These are phyloP conservation scores for Synanthedon vespiformis DNA, from an alignment of 2,888 invertebrate species.

Conservation along the genomic window DNA sequence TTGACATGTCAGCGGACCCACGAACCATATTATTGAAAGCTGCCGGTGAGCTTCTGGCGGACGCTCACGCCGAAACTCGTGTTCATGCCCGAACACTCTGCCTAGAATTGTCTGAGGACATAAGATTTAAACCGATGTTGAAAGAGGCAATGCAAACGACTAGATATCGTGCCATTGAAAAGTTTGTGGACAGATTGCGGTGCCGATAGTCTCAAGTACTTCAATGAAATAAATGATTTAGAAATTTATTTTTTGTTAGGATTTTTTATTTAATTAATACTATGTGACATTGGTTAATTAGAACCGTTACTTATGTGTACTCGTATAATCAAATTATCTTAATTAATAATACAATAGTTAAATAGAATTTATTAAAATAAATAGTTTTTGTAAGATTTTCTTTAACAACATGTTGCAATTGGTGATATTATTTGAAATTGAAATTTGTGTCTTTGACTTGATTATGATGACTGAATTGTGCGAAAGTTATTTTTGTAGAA, in stretches of 20 bases:
- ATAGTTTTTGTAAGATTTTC: no score
- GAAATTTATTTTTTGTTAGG: background rate
- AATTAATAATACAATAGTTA: no score
- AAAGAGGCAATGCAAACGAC: conserved; percentile 84
- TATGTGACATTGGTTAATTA: background rate
- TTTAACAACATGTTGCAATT: no score
- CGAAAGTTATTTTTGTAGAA: conserved; percentile 54
- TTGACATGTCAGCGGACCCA: conserved; percentile 80
- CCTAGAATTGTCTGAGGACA: conserved; percentile 77
- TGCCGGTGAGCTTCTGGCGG: conserved; percentile 85
- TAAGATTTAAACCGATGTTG: conserved; percentile 80
- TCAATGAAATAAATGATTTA: background rate
- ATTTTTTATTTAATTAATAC: background rate
- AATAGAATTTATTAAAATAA: no score
- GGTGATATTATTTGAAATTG: no score
- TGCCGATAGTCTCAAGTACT: conserved; percentile 23
- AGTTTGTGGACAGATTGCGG: conserved; percentile 75
- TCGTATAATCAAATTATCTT: background rate
- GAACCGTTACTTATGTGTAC: background rate
- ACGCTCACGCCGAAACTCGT: conserved; percentile 88
- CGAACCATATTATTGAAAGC: conserved; percentile 84
- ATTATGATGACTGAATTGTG: conserved; percentile 39
- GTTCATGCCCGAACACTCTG: conserved; percentile 84
- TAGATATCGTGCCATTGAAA: conserved; percentile 85
- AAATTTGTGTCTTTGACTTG: background rate